Evolutionary conservation across 1,140 invertebrate genomes (phyloP).

Genomic region (Branchinecta lynchi): DNA sequence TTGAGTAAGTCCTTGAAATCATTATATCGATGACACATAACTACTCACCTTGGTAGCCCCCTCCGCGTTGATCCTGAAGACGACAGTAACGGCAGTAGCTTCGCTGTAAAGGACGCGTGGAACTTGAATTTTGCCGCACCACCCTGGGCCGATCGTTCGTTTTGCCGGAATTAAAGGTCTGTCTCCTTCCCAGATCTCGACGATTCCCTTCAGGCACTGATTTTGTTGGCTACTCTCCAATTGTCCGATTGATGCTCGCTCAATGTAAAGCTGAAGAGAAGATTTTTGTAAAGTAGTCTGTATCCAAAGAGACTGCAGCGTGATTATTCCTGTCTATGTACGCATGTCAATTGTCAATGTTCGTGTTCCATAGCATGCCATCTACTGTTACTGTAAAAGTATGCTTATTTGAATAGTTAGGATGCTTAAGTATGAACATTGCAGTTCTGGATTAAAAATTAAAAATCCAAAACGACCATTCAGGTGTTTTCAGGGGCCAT

Average conservation of each 20-base stretch:
- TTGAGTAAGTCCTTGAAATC: background rate
- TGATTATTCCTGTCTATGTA: too few relatives aligned
- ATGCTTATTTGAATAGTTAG: too few relatives aligned
- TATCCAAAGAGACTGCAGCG: too few relatives aligned
- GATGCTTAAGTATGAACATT: too few relatives aligned
- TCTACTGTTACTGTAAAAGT: too few relatives aligned
- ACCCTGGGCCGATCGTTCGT: constrained; percentile 5
- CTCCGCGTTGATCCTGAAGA: background rate
- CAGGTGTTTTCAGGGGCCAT: too few relatives aligned
- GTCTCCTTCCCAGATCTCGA: constrained; percentile 21
- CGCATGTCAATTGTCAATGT: too few relatives aligned
- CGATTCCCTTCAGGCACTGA: constrained; percentile 16
- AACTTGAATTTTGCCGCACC: constrained; percentile 19
- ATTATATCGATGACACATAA: background rate
- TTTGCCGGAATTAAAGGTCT: constrained; percentile 16
- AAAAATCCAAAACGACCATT: too few relatives aligned
- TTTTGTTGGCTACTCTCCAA: constrained; percentile 11
- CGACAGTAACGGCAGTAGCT: constrained; percentile 19
- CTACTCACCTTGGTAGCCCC: background rate
- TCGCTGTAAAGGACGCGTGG: constrained; percentile 20
- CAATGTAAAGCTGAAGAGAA: constrained; percentile 15
- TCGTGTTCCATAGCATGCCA: too few relatives aligned
- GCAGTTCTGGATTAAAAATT: too few relatives aligned
- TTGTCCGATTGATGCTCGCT: constrained; percentile 7
- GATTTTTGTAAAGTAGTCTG: too few relatives aligned